Base-by-base conservation (phyloP, 1,140 invertebrate genomes). In the Saccostrea glomerata region DNA sequence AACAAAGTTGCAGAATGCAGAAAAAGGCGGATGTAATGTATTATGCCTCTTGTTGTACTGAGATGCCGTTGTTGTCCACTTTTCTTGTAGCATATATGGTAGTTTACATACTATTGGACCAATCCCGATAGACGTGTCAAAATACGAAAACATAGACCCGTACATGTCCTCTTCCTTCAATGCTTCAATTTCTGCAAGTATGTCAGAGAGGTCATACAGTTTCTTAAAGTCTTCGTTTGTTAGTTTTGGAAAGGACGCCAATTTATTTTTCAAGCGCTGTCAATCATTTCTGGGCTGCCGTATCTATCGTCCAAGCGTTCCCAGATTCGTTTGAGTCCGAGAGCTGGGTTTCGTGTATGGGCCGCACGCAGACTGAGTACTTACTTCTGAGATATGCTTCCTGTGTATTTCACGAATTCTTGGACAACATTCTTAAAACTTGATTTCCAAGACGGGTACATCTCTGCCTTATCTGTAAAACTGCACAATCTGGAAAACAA, bases 251-350 rank as follows among this genome's bases (percentile, higher is more conserved):
- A 91, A 90, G 56, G 17, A 63, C 2, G 17, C 23, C n/a, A 91
- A 73, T 86, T 89, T 90, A 17, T 47, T 85, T 77, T 82, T 86
- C 30, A 90, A 82, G 87, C 58, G n/a, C 40, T 47, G 82, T 91
- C 88, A 20, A 91, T 63, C 20, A 86, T 40, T 85, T 91, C 90
- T 25, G 88, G 88, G 66, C 66, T 87, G 20, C 87, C 89, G 87
- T 90, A 90, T 4, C 90, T 36, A 36, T 36, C 30, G 30, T 36
- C 30, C 30, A 36, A 36, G 30, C 2, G 86, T 36, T 92, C 88
- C 89, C 88, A 91, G n/a, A 92, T 88, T 23, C 85, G 54, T 77
- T 86, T 66, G 12, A 89, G 56, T 13, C 82, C 86, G 60, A 73
- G 60, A 12, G 7, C 15, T n/a, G 87, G 87, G 47, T 90, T 60